A percentile compares a stretch with the other conserved stretches of the same genome.
phyloP scores from a whole-genome alignment of 2,113 vertebrate species.

The Ifrita kowaldi region DNA sequence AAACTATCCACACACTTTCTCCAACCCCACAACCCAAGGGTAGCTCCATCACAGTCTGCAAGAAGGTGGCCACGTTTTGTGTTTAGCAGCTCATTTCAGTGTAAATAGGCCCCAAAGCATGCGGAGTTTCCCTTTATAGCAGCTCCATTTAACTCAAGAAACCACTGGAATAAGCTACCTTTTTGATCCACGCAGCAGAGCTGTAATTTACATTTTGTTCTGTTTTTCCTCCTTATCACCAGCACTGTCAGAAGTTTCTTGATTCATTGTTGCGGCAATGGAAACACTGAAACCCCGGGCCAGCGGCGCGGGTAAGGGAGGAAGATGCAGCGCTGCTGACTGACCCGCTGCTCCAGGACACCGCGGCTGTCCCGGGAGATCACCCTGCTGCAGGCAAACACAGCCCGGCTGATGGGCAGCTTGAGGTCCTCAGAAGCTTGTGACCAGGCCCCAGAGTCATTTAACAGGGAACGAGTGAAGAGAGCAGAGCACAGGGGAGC shows the following conservation, averaged over 20 bases:
- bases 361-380: not conserved
- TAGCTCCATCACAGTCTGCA: not conserved
- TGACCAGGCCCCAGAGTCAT: not conserved
- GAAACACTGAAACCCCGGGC: not conserved
- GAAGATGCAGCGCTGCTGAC: not conserved
- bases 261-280: not conserved
- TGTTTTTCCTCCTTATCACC: conserved; percentile 4
- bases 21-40: not conserved
- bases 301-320: not conserved
- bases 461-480: not conserved
- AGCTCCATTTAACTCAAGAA: not conserved
- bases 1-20: not conserved
- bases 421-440: not conserved
- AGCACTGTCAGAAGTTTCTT: not conserved
- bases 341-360: not conserved
- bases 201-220: not conserved
- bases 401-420: not conserved
- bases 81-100: not conserved
- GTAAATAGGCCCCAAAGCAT: not conserved
- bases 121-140: not conserved
- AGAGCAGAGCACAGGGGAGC: not conserved
- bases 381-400: not conserved
- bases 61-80: not conserved
- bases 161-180: not conserved
- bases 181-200: not conserved